Base-by-base conservation (phyloP, 2,797 vertebrate genomes). In the Aratinga solstitialis region DNA sequence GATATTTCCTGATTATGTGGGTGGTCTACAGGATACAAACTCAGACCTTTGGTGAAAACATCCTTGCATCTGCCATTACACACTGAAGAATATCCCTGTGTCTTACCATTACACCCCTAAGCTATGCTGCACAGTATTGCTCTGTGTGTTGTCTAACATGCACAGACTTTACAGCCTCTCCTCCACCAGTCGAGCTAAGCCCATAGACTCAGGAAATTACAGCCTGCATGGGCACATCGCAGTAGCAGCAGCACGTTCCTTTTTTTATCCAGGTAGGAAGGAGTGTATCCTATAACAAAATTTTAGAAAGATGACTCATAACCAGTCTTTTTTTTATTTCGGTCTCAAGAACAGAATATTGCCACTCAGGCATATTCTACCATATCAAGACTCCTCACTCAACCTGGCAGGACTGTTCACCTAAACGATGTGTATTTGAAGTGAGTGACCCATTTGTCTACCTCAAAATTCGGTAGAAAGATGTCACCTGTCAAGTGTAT, bases 71-170 rank as follows among this genome's bases (percentile, higher is more conserved):
- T 51, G 12, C 34, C 22, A 7, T 30, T 13, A 9, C 30, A 77
- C 19, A 11, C 21, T 4, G 3, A 82, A 65, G 17, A 47, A 5
- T 10, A 30, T 0, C 5, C 7, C 84, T 24, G 20, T 1, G 1
- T 9, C 32, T 40, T 32, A 36, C 19, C 20, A 9, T 43, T 24
- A 3, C 8, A 15, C 9, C 4, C 38, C 23, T 47, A 32, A 11
- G 45, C 32, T 12, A 6, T 1, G 2, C 18, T 73, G 20, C 15
- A 16, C 3, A 13, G 19, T 18, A 30, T 18, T 75, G 12, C 13
- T 63, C 32, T 67, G 40, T 13, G 38, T 18, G 47, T 6, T 65
- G 53, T 14, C 40, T 47, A 22, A 56, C 7, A 27, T 0, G 0
- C 4, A 18, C 4, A 30, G 62, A 32, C 2, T 93, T 65, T 59